Base-by-base conservation (phyloP, 2,797 vertebrate genomes). In the Paramormyrops hopkinsi region DNA sequence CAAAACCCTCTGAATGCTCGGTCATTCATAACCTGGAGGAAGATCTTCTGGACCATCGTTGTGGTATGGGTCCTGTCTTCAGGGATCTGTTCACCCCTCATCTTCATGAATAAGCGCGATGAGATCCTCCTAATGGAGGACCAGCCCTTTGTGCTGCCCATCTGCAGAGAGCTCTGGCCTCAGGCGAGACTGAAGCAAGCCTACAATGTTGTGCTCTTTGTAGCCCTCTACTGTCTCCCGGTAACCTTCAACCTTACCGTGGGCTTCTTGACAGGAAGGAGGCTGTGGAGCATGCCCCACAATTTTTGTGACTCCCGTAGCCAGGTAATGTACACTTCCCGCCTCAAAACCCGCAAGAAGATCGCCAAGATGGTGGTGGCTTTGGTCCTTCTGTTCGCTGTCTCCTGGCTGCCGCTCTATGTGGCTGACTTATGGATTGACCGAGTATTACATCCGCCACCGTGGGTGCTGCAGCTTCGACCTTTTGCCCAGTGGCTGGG, bases 401-500 rank as follows among this genome's bases (percentile, higher is more conserved):
- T 96, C 17, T 97, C 97, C 53, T 98, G 97, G 97, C 93, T 98
- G 92, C 98, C 98, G 0, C 95, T 98, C 65, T 98, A 98, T 89
- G 90, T 97, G 92, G 94, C 96, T 56, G 98, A 98, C 92, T 97
- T 98, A 88, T 97, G 97, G 96, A 97, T 98, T 1, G 97, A 98
- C 94, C 94, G 95, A 6, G 96, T 97, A 73, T 94, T 94, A 25
- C 93, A 93, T 33, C 95, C 96, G 0, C 94, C 97, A 0, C 94
- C 95, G 29, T 98, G 97, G 98, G 95, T 98, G 89, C 93, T 98
- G 91, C 97, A 97, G 93, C 94, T 97, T 0, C 96, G 97, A 1
- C 97, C 97, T 0, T 98, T 98, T 22, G 96, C 97, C 37, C 97
- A 98, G 91, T 98, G 98, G 98, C 94, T 98, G 17, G 97, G 98